These are phyloP conservation scores for Scaptomyza polygonia DNA, from an alignment of 2,888 invertebrate species.

Conservation along the genomic window DNA sequence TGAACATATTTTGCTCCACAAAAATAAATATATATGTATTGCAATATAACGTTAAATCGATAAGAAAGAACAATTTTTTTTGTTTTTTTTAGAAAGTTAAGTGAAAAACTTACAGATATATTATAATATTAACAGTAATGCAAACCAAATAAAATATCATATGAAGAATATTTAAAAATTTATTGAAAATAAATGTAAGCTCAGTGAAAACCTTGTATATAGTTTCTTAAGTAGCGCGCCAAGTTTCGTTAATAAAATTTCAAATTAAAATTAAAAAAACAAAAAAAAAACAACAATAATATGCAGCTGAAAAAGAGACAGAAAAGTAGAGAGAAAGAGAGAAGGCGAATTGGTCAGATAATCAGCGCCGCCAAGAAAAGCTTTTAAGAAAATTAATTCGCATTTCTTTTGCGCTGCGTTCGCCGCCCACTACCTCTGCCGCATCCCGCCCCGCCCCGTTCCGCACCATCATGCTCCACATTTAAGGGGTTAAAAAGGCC, in stretches of 20 bases:
- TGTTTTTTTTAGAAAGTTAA: conserved; percentile 30
- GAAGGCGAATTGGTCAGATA: conserved; percentile 56
- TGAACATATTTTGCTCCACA: conserved; percentile 50
- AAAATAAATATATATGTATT: conserved; percentile 20
- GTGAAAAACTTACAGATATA: conserved; percentile 11
- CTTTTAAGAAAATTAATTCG: conserved; percentile 79
- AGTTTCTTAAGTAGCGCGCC: conserved; percentile 68
- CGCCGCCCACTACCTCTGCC: not conserved
- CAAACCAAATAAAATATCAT: conserved; percentile 6
- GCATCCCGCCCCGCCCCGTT: not conserved
- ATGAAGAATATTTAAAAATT: conserved; percentile 56
- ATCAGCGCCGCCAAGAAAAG: conserved; percentile 77
- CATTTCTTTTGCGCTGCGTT: conserved; percentile 55
- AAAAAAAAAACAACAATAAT: not conserved
- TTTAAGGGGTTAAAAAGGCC: conserved; percentile 44
- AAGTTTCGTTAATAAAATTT: conserved; percentile 75
- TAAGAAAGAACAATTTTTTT: conserved; percentile 35
- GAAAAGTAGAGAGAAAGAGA: not conserved
- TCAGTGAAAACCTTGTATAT: conserved; percentile 49
- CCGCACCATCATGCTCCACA: not conserved
- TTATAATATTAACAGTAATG: conserved; percentile 15
- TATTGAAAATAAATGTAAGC: conserved; percentile 72
- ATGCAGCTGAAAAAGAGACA: not conserved
- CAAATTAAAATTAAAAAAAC: conserved; percentile 49
- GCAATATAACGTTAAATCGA: conserved; percentile 35